phyloP scores from a whole-genome alignment of 1,140 invertebrate species.

The Neodiprion pinetum region DNA sequence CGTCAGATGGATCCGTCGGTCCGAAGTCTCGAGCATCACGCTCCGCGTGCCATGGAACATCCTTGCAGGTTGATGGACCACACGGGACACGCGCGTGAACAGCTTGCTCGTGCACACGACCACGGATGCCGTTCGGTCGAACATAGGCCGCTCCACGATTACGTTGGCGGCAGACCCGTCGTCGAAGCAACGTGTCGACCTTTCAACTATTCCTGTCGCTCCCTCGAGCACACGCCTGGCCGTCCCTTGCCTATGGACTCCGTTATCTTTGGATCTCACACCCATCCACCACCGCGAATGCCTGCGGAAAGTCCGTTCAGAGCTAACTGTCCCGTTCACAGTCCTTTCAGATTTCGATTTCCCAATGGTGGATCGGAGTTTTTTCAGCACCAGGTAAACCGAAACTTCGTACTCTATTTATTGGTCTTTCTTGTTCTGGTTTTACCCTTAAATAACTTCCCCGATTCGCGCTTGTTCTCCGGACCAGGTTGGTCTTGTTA shows the following conservation, averaged over 20 bases:
- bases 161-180: constrained; percentile 35
- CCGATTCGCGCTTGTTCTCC: background rate
- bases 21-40: constrained; percentile 40
- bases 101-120: constrained; percentile 45
- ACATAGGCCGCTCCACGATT: constrained; percentile 39
- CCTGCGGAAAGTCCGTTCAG: constrained; percentile 51
- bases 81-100: constrained; percentile 48
- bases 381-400: constrained; percentile 63
- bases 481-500: background rate
- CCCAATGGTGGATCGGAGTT: constrained; percentile 65
- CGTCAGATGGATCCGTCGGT: constrained; percentile 32
- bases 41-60: constrained; percentile 48
- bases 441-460: background rate
- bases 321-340: constrained; percentile 69
- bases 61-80: constrained; percentile 55
- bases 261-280: constrained; percentile 55
- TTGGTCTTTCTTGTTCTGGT: background rate
- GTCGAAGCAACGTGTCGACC: constrained; percentile 39
- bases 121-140: constrained; percentile 55
- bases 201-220: constrained; percentile 56
- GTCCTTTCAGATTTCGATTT: constrained; percentile 68
- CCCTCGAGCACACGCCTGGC: constrained; percentile 51
- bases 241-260: constrained; percentile 55
- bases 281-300: constrained; percentile 47
- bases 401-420: background rate